phyloP scores from a whole-genome alignment of 2,888 invertebrate species.

The Marasmarcha lunaedactyla region DNA sequence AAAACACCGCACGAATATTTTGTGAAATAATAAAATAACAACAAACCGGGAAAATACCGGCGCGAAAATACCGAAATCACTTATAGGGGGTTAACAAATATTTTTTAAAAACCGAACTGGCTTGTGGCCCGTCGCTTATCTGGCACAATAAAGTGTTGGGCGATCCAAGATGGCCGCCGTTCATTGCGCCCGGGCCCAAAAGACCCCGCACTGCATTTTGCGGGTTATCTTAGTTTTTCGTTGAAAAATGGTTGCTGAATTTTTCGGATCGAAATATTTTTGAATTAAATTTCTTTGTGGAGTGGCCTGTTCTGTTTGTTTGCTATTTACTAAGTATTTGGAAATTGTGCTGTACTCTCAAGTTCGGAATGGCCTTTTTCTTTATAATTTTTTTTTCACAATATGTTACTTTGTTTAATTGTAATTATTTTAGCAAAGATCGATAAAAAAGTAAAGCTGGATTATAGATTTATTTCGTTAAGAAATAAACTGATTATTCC shows the following conservation, averaged over 20 bases:
- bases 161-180: conserved; percentile 2
- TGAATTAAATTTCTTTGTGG: not conserved
- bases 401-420: no score
- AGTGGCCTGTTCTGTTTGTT: not conserved
- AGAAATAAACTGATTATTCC: no score
- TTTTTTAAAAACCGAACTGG: conserved; percentile 3
- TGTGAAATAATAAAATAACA: not conserved
- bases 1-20: not conserved
- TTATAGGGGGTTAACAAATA: conserved; percentile 2
- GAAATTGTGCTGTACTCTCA: no score
- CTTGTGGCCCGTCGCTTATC: conserved; percentile 5
- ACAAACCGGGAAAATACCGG: not conserved
- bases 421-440: no score
- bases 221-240: conserved; percentile 2
- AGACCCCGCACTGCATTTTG: not conserved
- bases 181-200: not conserved
- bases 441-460: no score
- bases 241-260: not conserved
- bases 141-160: conserved; percentile 4
- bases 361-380: no score
- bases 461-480: no score
- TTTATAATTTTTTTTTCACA: no score
- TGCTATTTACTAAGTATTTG: no score
- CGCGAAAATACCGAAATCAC: conserved; percentile 1
- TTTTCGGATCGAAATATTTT: not conserved